phyloP scores from a whole-genome alignment of 2,888 invertebrate genomes.

The Tipula unca region DNA sequence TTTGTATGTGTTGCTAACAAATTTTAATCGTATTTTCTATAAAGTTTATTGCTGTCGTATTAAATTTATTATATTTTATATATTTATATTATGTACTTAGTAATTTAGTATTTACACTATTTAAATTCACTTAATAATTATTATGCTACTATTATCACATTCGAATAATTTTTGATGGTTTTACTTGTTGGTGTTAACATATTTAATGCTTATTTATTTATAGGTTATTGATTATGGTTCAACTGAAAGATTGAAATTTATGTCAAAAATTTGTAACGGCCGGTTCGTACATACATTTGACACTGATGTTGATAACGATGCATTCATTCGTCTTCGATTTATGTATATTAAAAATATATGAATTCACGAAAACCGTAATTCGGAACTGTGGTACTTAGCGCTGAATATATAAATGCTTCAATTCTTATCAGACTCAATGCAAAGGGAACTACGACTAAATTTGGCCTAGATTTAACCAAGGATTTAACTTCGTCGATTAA shows the following conservation, averaged over 20 bases:
- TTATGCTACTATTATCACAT: not conserved
- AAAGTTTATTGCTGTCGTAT: not conserved
- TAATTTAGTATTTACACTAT: not conserved
- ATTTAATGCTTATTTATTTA: not conserved
- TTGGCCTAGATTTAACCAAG: too few species aligned
- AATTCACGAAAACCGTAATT: too few species aligned
- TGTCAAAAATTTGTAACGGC: too few species aligned
- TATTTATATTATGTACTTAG: not conserved
- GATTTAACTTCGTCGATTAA: too few species aligned
- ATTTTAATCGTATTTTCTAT: not conserved
- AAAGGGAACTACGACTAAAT: too few species aligned
- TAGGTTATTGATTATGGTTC: not conserved
- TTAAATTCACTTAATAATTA: not conserved
- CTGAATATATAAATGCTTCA: too few species aligned
- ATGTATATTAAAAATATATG: too few species aligned
- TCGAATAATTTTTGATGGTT: not conserved
- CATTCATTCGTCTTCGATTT: too few species aligned
- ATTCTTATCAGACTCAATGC: too few species aligned
- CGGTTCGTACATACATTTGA: not conserved
- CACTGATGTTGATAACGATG: not conserved
- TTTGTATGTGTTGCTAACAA: not conserved
- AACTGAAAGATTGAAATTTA: not conserved
- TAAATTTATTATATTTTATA: constrained; percentile 19
- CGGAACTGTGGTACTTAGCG: too few species aligned
- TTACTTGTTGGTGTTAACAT: not conserved